Evolutionary conservation across 2,888 invertebrate genomes (phyloP), one percentile per base, ranked within the genome.

Genomic region (Lasioglossum oenotherae): DNA sequence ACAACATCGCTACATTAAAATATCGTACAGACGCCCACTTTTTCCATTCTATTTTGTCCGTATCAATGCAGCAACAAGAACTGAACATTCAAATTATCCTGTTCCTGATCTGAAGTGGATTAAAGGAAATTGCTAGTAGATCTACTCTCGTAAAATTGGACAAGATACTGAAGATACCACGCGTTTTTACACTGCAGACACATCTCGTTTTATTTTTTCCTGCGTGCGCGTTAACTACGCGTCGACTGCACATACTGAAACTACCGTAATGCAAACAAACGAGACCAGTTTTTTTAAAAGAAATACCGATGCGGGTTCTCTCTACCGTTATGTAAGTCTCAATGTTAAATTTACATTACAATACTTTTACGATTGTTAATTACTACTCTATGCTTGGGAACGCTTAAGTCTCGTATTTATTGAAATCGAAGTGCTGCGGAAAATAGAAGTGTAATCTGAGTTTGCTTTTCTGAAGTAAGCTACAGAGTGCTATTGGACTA

Each of bases 1-100:
- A 74, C 64, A 79, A 83, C 85, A 72, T 80, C 71, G 73, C 41
- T 57, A 2, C 46, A 41, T 72, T 79, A 53, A 82, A 74, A 83
- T 60, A 83, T 60, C 53, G 74, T 71, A 69, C 69, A 31, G 31
- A n/a, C 31, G 6, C 14, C 1, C 38, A 14, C 16, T 67, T 72
- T 27, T 71, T 71, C 35, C 31, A 16, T 46, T 16, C 12, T 23
- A 44, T 74, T 19, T 35, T 12, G 14, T 41, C 14, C 16, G 23
- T 35, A 35, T 31, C 19, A 49, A 74, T 27, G 60, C 19, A 57
- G 2, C 35, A 10, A 41, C 3, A 44, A 16, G 35, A 71, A 35
- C 23, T n/a, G 23, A 8, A 38, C 38, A 41, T 41, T 38, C 10
- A 38, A 19, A 38, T n/a, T 38, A 69, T 38, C 23, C 12, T 38